Evolutionary conservation across 2,888 invertebrate species (phyloP).

Genomic region (Parochlus steinenii): DNA sequence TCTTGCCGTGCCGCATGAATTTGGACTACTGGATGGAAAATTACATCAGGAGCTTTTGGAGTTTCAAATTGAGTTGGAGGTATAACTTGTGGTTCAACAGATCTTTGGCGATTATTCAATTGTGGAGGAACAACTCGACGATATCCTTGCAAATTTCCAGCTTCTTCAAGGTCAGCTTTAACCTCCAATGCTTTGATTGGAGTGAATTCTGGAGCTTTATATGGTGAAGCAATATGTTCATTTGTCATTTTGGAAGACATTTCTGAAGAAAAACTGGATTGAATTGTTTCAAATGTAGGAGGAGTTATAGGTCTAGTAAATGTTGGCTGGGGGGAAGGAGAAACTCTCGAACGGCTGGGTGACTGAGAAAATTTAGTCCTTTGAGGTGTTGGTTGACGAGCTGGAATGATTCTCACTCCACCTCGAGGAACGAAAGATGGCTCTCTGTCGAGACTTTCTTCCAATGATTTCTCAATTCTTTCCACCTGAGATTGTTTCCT

Average conservation of each 20-base stretch:
- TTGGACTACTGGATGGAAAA: constrained; percentile 22
- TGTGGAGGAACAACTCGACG: constrained; percentile 37
- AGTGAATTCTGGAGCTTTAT: constrained; percentile 4
- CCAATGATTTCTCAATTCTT: constrained; percentile 37
- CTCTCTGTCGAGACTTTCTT: constrained; percentile 33
- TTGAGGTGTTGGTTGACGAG: constrained; percentile 20
- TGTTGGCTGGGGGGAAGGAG: constrained; percentile 26
- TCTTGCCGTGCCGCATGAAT: constrained; percentile 10
- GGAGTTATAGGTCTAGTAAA: constrained; percentile 16
- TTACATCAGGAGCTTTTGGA: constrained; percentile 20
- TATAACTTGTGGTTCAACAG: constrained; percentile 36
- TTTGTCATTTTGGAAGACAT: neutral
- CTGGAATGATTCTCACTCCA: constrained; percentile 37
- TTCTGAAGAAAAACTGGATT: neutral
- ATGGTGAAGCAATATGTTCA: neutral
- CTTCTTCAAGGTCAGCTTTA: constrained; percentile 1
- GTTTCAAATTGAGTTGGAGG: constrained; percentile 33
- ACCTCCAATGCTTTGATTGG: constrained; percentile 4
- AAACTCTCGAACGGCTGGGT: constrained; percentile 23
- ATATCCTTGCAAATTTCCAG: constrained; percentile 28
- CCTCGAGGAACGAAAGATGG: constrained; percentile 37
- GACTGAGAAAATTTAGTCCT: constrained; percentile 26
- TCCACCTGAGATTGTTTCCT: constrained; percentile 39
- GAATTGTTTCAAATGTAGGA: neutral
- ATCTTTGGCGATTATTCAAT: constrained; percentile 31